Evolutionary conservation across 2,113 vertebrate genomes (phyloP).

Genomic region (Nymphicus hollandicus): DNA sequence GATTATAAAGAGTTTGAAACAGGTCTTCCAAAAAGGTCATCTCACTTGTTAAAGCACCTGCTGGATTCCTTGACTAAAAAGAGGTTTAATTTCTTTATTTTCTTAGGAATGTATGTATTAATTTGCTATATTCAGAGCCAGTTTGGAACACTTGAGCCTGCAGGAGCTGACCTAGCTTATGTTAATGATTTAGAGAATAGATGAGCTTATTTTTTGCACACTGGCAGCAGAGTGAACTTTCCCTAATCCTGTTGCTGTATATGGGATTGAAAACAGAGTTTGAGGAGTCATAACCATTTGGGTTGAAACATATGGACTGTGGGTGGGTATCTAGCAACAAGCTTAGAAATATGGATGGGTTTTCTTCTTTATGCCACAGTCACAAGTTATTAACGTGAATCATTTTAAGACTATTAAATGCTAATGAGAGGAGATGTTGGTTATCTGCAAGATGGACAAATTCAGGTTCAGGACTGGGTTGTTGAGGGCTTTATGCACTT

Average conservation of each 20-base stretch:
- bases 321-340: conserved; percentile 1
- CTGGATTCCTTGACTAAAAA: not conserved
- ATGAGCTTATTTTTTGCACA: not conserved
- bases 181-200: not conserved
- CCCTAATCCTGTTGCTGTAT: not conserved
- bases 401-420: not conserved
- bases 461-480: rapidly evolving
- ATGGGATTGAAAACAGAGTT: not conserved
- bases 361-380: not conserved
- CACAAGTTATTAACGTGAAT: not conserved
- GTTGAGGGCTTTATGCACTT: not conserved
- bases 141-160: not conserved
- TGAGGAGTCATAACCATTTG: conserved; percentile 1
- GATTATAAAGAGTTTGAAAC: not conserved
- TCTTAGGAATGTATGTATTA: not conserved
- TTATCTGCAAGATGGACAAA: not conserved
- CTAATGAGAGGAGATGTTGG: not conserved
- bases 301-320: conserved; percentile 30
- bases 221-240: not conserved
- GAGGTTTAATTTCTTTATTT: not conserved
- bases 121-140: not conserved
- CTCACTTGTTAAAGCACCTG: not conserved
- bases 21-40: not conserved
- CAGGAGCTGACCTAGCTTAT: not conserved
- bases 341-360: not conserved